These are phyloP conservation scores for Brienomyrus longianalis DNA, from an alignment of 2,113 vertebrate species.

Conservation along the genomic window DNA sequence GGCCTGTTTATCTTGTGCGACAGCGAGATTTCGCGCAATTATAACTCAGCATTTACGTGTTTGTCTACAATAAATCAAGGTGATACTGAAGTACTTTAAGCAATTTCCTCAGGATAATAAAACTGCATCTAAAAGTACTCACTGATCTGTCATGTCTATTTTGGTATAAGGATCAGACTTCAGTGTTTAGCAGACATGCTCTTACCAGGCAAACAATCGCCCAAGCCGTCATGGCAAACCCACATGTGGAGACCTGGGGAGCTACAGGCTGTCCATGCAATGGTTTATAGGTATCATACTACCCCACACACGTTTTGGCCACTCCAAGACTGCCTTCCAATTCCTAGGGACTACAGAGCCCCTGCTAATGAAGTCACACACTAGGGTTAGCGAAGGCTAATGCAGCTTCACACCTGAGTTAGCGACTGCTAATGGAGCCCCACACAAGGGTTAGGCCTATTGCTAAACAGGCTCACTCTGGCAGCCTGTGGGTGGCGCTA, in stretches of 20 bases:
- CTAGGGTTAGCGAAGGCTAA: neutral
- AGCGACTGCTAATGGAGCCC: neutral
- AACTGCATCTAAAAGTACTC: neutral
- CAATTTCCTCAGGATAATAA: neutral
- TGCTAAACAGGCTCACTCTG: neutral
- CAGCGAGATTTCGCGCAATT: neutral
- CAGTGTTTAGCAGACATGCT: neutral
- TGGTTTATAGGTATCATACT: conserved; percentile 57
- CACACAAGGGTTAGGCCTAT: neutral
- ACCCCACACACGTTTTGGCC: conserved; percentile 56
- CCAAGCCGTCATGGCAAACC: conserved; percentile 52
- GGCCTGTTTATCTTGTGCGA: conserved; percentile 62
- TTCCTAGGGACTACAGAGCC: neutral
- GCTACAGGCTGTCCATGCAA: conserved; percentile 51
- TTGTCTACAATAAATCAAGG: neutral
- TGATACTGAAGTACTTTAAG: neutral
- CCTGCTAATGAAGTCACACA: neutral
- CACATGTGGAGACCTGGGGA: conserved; percentile 55
- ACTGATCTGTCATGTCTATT: neutral
- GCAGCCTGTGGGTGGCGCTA: neutral
- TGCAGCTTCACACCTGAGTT: neutral
- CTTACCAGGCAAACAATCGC: conserved; percentile 55
- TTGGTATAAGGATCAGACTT: neutral
- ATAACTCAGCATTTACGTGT: neutral
- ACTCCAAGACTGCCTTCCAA: conserved; percentile 47